phyloP scores from a whole-genome alignment of 2,888 invertebrate genomes.

The Apamea crenata region DNA sequence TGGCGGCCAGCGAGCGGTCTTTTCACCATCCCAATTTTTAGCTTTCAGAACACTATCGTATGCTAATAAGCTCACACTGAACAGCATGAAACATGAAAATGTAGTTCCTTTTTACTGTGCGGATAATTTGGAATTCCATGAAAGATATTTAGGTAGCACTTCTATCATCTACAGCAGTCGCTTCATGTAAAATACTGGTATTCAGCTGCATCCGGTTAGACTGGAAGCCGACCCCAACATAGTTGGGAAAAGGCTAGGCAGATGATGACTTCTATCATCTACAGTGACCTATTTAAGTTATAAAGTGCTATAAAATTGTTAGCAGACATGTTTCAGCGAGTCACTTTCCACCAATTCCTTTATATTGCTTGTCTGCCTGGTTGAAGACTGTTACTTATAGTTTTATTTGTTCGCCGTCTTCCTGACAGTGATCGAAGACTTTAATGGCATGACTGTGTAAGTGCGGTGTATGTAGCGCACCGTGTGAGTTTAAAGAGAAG shows the following conservation, averaged over 20 bases:
- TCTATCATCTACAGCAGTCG: conserved; percentile 16
- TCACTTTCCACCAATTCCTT: conserved; percentile 57
- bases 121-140: conserved; percentile 47
- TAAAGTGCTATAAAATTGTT: conserved; percentile 41
- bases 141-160: conserved; percentile 53
- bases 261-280: conserved; percentile 16
- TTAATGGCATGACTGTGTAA: conserved; percentile 55
- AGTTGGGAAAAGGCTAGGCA: no score
- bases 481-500: conserved; percentile 49
- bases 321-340: conserved; percentile 49
- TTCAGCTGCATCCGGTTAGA: no score
- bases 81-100: conserved; percentile 70
- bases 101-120: conserved; percentile 52
- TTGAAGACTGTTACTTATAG: conserved; percentile 55
- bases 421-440: conserved; percentile 66
- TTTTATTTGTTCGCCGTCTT: conserved; percentile 63
- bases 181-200: no score
- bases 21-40: conserved; percentile 79
- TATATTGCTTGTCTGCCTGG: conserved; percentile 56
- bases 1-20: conserved; percentile 73
- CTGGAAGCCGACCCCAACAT: no score
- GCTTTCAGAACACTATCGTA: conserved; percentile 81
- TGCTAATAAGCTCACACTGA: conserved; percentile 81
- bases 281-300: conserved; percentile 25
- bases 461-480: conserved; percentile 28